These are phyloP conservation scores for Coreius guichenoti DNA, from an alignment of 2,797 vertebrate species.

Conservation along the genomic window DNA sequence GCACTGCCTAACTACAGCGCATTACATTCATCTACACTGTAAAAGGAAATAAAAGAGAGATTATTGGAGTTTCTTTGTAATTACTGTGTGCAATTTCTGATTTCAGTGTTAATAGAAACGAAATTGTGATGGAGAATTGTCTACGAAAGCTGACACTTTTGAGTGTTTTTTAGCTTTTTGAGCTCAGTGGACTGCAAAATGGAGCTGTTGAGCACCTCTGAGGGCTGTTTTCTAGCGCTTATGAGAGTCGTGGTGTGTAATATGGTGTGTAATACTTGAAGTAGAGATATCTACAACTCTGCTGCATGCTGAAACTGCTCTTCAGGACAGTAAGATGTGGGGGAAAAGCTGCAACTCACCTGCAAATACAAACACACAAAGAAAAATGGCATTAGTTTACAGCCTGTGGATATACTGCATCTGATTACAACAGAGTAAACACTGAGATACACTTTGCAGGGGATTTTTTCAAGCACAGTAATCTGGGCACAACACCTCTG, in stretches of 20 bases:
- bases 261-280: constrained; percentile 66
- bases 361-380: constrained; percentile 70
- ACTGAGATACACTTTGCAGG: neutral
- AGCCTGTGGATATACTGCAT: neutral
- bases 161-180: neutral
- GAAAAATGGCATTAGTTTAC: constrained; percentile 41
- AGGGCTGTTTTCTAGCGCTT: neutral
- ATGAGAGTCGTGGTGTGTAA: neutral
- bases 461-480: too few relatives aligned
- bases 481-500: neutral
- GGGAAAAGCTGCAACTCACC: constrained; percentile 72
- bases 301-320: constrained; percentile 24
- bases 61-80: neutral
- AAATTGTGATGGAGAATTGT: neutral
- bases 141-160: neutral
- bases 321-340: constrained; percentile 26
- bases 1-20: neutral
- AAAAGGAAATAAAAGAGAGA: neutral
- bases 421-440: neutral
- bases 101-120: too few relatives aligned
- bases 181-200: neutral
- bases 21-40: neutral
- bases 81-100: too few relatives aligned
- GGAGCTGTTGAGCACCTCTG: neutral
- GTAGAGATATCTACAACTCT: constrained; percentile 49